These are phyloP conservation scores for Geopemphigus sp. DNA, from an alignment of 1,140 invertebrate genomes.

Conservation along the genomic window DNA sequence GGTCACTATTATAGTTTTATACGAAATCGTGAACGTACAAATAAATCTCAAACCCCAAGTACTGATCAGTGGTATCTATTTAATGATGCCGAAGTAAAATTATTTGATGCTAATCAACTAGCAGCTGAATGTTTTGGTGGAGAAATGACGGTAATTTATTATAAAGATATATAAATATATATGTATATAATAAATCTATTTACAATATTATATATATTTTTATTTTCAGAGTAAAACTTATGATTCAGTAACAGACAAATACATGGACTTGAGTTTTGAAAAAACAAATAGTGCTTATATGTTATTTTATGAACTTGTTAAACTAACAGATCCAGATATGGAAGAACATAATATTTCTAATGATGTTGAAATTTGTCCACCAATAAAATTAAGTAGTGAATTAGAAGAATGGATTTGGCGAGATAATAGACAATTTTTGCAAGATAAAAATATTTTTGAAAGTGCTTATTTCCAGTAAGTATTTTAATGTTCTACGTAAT, in stretches of 20 bases:
- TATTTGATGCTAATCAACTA: constrained; percentile 90
- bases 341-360: constrained; percentile 40
- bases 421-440: constrained; percentile 91
- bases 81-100: constrained; percentile 94
- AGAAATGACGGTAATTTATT: constrained; percentile 78
- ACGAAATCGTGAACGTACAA: constrained; percentile 66
- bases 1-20: constrained; percentile 98
- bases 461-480: constrained; percentile 89
- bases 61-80: constrained; percentile 91
- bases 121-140: constrained; percentile 94
- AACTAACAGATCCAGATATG: constrained; percentile 48
- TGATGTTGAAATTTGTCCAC: constrained; percentile 54
- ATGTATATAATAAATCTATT: neutral
- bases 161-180: too few species aligned
- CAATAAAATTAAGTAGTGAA: constrained; percentile 69
- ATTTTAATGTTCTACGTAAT: neutral
- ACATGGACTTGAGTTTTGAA: constrained; percentile 95
- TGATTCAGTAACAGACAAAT: constrained; percentile 92
- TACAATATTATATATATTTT: constrained; percentile 45
- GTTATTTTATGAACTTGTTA: constrained; percentile 84
- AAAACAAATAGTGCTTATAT: constrained; percentile 97
- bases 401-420: constrained; percentile 91
- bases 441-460: constrained; percentile 94
- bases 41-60: constrained; percentile 60
- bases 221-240: constrained; percentile 86